Percentiles rank a stretch among this genome's conserved stretches.
Evolutionary conservation across 2,113 vertebrate species (phyloP).

Genomic region (Aspidoscelis tigris): DNA sequence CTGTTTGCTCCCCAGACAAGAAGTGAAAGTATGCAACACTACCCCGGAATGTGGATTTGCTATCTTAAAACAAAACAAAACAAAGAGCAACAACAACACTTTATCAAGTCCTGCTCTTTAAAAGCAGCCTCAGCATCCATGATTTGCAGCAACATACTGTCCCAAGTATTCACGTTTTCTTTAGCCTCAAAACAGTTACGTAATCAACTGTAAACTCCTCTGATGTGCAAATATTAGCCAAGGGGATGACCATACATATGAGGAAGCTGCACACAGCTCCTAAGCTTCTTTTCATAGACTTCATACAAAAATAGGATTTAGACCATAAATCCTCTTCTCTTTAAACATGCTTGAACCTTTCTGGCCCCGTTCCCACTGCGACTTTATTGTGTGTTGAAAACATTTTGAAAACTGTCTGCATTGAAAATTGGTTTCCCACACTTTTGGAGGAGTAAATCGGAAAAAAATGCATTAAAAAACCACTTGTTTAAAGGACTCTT

Average conservation of each 20-base stretch:
- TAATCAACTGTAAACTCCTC: background rate
- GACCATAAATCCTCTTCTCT: background rate
- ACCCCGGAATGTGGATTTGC: background rate
- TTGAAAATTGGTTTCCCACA: too few species aligned
- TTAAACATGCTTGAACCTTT: background rate
- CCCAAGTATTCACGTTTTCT: background rate
- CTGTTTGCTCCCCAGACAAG: constrained; percentile 44
- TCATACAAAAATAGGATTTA: background rate
- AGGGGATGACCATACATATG: background rate
- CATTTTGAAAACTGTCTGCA: too few species aligned
- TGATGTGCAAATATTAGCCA: background rate
- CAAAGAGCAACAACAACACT: background rate
- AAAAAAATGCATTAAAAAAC: too few species aligned
- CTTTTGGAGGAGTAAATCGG: too few species aligned
- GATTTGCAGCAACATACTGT: background rate
- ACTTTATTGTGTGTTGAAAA: too few species aligned
- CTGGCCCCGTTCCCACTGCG: too few species aligned
- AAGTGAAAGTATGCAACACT: constrained; percentile 48
- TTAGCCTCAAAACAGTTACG: background rate
- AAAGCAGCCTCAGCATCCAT: background rate
- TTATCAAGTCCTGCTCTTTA: background rate
- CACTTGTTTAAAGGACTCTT: too few species aligned
- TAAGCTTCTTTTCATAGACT: background rate
- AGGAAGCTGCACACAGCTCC: background rate
- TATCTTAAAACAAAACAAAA: background rate